These are phyloP conservation scores for Sphinx pinastri DNA, from an alignment of 2,888 invertebrate genomes.

Conservation along the genomic window DNA sequence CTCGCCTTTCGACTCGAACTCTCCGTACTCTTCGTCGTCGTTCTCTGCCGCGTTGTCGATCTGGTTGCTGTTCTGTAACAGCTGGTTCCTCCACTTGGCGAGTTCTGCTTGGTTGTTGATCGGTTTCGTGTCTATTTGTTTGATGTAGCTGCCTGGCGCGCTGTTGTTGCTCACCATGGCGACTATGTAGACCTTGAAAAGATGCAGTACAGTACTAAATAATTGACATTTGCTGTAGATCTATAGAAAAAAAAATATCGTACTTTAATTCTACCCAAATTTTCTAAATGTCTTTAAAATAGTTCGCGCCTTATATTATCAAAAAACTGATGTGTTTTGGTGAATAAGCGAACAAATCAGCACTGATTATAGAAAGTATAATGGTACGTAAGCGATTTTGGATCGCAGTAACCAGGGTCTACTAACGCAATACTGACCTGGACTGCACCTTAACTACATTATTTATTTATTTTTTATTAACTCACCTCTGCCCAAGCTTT, in stretches of 20 bases:
- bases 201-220: background rate
- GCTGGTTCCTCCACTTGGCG: conserved; percentile 71
- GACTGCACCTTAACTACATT: no score
- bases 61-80: conserved; percentile 65
- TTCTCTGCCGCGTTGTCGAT: conserved; percentile 62
- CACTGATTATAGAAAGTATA: no score
- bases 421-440: no score
- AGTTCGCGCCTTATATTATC: no score
- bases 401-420: no score
- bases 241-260: background rate
- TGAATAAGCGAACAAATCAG: no score
- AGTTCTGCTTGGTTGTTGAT: conserved; percentile 70
- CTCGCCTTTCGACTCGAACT: conserved; percentile 90
- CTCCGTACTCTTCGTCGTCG: conserved; percentile 86
- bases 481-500: conserved; percentile 98
- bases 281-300: no score
- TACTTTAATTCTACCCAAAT: no score
- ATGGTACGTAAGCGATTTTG: no score
- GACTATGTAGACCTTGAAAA: conserved; percentile 92
- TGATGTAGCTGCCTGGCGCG: conserved; percentile 85
- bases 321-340: no score
- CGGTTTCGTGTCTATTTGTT: conserved; percentile 74
- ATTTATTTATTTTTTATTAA: no score
- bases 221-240: no score
- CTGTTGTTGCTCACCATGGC: conserved; percentile 93